Evolutionary conservation across 2,113 vertebrate species (phyloP).

Genomic region (Dryoscopus gambensis): DNA sequence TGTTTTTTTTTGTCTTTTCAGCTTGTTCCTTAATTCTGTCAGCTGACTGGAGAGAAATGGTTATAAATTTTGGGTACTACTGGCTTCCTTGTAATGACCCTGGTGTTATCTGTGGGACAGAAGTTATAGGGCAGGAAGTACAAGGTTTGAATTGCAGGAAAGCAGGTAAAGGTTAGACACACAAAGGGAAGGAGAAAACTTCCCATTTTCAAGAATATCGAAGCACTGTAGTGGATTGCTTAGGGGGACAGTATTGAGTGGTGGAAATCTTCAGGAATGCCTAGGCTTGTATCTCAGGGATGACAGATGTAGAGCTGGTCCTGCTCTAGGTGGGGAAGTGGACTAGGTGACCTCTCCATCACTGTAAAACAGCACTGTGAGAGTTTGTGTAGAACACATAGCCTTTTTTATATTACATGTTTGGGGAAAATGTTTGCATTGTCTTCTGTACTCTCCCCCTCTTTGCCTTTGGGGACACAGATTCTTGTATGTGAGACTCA

Average conservation of each 20-base stretch:
- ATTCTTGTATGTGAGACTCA: not conserved
- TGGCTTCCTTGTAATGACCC: not conserved
- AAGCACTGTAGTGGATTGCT: not conserved
- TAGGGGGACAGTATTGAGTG: not conserved
- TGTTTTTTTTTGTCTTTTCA: not conserved
- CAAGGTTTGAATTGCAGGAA: not conserved
- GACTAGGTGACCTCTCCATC: not conserved
- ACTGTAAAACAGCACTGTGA: not conserved
- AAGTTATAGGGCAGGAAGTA: not conserved
- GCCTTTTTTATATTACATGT: rapidly evolving
- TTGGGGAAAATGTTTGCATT: not conserved
- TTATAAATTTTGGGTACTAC: not conserved
- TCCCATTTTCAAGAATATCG: not conserved
- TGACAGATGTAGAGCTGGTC: not conserved
- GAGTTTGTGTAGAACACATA: not conserved
- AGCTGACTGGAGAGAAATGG: not conserved
- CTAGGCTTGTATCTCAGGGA: not conserved
- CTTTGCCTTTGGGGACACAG: not conserved
- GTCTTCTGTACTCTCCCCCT: not conserved
- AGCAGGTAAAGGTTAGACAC: not conserved
- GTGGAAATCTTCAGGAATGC: not conserved
- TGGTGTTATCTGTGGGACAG: not conserved
- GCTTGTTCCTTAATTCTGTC: not conserved
- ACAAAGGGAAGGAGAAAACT: rapidly evolving
- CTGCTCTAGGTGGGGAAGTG: not conserved